Conservation (phyloP, 2,888 invertebrate genomes). For the Scaptomyza cyrtandrae region DNA sequence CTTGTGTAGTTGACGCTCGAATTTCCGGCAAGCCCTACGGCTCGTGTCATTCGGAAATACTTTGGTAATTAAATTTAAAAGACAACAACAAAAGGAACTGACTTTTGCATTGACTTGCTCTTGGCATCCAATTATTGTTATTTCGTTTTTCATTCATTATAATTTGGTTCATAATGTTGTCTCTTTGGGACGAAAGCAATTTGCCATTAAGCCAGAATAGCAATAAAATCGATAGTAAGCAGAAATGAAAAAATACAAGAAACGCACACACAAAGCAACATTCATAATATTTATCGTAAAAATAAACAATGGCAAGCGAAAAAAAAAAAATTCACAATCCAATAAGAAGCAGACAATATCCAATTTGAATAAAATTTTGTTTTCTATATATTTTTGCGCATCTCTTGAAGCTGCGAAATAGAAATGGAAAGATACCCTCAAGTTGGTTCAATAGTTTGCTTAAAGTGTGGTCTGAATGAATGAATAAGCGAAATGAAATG, state of each 20-base stretch:
- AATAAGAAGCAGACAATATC: constrained; percentile 9
- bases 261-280: constrained; percentile 19
- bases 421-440: constrained; percentile 19
- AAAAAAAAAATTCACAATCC: constrained; percentile 9
- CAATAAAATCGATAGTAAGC: constrained; percentile 51
- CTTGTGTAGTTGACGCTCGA: constrained; percentile 67
- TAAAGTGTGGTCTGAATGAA: constrained; percentile 28
- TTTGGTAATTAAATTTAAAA: constrained; percentile 73
- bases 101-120: constrained; percentile 11
- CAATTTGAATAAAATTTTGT: constrained; percentile 58
- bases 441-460: constrained; percentile 47
- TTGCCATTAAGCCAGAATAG: constrained; percentile 44
- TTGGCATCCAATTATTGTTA: constrained; percentile 65
- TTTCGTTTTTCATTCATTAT: constrained; percentile 50
- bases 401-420: constrained; percentile 13
- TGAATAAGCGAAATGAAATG: constrained; percentile 10
- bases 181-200: constrained; percentile 39
- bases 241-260: neutral
- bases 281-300: constrained; percentile 32
- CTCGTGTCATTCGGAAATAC: constrained; percentile 64
- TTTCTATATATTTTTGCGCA: neutral
- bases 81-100: constrained; percentile 55
- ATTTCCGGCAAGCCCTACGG: constrained; percentile 53
- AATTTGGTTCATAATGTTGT: constrained; percentile 21
- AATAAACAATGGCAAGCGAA: constrained; percentile 47